phyloP scores from a whole-genome alignment of 2,888 invertebrate genomes.

The Capitulum mitella region DNA sequence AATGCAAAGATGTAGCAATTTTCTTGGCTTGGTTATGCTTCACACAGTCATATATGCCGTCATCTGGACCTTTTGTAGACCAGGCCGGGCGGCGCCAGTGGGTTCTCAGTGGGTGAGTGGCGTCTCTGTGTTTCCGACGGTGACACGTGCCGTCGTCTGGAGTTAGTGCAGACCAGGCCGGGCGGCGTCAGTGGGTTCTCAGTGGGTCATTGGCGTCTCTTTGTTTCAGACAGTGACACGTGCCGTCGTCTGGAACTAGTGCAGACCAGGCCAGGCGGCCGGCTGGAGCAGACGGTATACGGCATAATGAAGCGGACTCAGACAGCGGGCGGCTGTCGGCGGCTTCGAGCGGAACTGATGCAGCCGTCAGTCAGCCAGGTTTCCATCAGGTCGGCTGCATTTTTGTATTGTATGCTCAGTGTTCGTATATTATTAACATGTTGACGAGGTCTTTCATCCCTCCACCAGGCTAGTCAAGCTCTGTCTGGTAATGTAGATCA shows the following conservation, averaged over 20 bases:
- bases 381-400: neutral
- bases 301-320: conserved; percentile 61
- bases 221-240: conserved; percentile 65
- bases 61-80: conserved; percentile 15
- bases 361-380: conserved; percentile 44
- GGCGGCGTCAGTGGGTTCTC: no score
- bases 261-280: conserved; percentile 40
- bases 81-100: no score
- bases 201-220: no score
- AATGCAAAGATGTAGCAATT: no score
- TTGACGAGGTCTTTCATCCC: no score
- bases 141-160: conserved; percentile 1
- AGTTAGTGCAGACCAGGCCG: conserved; percentile 25
- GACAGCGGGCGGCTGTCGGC: conserved; percentile 65
- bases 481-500: no score
- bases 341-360: conserved; percentile 69
- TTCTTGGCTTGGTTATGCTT: no score
- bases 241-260: conserved; percentile 59
- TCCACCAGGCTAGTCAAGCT: neutral
- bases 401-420: no score
- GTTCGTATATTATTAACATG: no score
- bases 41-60: conserved; percentile 29
- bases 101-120: no score
- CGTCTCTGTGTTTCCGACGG: no score
- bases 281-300: conserved; percentile 51